Evolutionary conservation across 2,888 invertebrate genomes (phyloP).

Genomic region (Leptothorax acervorum): DNA sequence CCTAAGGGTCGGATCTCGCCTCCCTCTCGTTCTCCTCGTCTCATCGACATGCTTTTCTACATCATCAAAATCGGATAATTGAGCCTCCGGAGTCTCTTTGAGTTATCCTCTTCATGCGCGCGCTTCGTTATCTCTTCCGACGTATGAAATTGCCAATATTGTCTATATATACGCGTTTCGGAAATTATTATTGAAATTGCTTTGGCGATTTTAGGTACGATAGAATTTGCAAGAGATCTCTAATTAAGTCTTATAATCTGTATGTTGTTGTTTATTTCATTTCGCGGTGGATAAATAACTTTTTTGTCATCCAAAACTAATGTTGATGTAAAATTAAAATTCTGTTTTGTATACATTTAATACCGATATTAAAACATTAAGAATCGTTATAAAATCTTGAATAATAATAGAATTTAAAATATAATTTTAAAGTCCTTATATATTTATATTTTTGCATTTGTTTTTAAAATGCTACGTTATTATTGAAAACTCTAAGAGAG

Average conservation of each 20-base stretch:
- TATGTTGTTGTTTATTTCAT: neutral
- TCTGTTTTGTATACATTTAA: neutral
- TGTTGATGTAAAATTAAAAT: neutral
- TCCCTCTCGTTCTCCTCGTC: slow-evolving; percentile 22
- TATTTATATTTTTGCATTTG: neutral
- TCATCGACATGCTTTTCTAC: neutral
- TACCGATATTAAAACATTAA: neutral
- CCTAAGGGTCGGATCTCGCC: slow-evolving; percentile 2
- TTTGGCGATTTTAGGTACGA: neutral
- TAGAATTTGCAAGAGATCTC: neutral
- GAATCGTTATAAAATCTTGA: neutral
- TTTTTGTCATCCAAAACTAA: neutral
- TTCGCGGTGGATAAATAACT: neutral
- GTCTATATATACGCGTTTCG: neutral
- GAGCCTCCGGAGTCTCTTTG: slow-evolving; percentile 19
- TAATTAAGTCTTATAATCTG: neutral
- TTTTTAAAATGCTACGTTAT: neutral
- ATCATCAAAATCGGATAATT: slow-evolving; percentile 36
- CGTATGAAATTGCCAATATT: neutral
- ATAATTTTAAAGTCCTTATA: neutral
- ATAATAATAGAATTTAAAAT: neutral
- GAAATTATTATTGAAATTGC: neutral
- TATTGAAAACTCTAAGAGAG: neutral
- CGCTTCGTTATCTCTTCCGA: slow-evolving; percentile 13
- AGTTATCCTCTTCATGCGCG: neutral